Conservation (phyloP, 2,888 invertebrate genomes). For the Bellardia bayeri region DNA sequence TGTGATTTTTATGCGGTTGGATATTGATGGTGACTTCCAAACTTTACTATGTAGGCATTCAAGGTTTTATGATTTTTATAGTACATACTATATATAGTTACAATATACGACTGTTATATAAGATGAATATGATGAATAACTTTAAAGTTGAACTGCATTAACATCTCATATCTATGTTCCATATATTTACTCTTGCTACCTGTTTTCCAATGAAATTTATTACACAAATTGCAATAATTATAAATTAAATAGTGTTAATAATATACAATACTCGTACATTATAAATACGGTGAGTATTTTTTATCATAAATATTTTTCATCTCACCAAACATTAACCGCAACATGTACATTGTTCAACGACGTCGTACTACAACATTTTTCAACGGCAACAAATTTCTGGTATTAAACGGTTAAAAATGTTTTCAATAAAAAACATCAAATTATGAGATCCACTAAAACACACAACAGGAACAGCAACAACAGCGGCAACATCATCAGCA, state of each 20-base stretch:
- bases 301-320: constrained; percentile 58
- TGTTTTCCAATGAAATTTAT: neutral
- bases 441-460: constrained; percentile 70
- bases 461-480: constrained; percentile 1
- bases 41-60: too few relatives aligned
- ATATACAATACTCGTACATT: constrained; percentile 22
- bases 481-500: constrained; percentile 49
- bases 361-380: constrained; percentile 33
- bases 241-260: constrained; percentile 58
- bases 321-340: constrained; percentile 67
- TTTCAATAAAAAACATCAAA: constrained; percentile 67
- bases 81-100: too few relatives aligned
- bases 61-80: too few relatives aligned
- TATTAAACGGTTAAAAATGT: constrained; percentile 65
- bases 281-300: constrained; percentile 50
- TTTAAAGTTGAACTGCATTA: too few relatives aligned
- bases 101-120: too few relatives aligned
- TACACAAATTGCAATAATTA: constrained; percentile 47
- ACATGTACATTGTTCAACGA: constrained; percentile 63
- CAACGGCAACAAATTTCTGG: constrained; percentile 60
- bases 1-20: too few relatives aligned
- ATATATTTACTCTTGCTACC: neutral
- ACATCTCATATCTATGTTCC: too few relatives aligned
- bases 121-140: too few relatives aligned
- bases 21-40: too few relatives aligned